phyloP scores from a whole-genome alignment of 2,113 vertebrate genomes.

The Rhodinocichla rosea region DNA sequence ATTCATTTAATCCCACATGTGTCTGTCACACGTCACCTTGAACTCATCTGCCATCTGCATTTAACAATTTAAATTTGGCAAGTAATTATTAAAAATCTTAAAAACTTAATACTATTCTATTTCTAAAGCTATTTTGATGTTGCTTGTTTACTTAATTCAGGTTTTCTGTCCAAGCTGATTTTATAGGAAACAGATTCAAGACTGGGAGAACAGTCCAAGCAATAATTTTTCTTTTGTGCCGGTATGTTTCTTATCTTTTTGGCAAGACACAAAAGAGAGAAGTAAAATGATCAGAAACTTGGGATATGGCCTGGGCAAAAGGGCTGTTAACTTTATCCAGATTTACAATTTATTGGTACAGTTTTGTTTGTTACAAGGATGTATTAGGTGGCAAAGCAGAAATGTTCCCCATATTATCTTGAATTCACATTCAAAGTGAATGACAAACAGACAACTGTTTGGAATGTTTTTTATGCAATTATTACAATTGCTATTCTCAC shows the following conservation, averaged over 20 bases:
- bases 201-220: neutral
- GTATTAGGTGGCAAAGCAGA: neutral
- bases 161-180: conserved; percentile 6
- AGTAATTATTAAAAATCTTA: neutral
- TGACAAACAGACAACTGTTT: neutral
- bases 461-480: neutral
- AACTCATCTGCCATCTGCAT: neutral
- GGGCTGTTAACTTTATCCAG: neutral
- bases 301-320: neutral
- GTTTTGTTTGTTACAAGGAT: neutral
- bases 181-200: neutral
- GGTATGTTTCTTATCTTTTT: neutral
- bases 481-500: neutral
- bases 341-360: neutral
- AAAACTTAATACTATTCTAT: neutral
- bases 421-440: neutral
- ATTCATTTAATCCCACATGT: neutral
- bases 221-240: neutral
- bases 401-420: neutral
- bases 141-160: neutral
- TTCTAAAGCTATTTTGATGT: neutral
- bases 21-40: neutral
- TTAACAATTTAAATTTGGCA: neutral
- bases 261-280: neutral
- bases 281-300: neutral